A percentile compares a stretch with the other conserved stretches of the same genome.
These are phyloP conservation scores for Mylabris phalerata DNA, from an alignment of 1,140 invertebrate species.

Conservation along the genomic window DNA sequence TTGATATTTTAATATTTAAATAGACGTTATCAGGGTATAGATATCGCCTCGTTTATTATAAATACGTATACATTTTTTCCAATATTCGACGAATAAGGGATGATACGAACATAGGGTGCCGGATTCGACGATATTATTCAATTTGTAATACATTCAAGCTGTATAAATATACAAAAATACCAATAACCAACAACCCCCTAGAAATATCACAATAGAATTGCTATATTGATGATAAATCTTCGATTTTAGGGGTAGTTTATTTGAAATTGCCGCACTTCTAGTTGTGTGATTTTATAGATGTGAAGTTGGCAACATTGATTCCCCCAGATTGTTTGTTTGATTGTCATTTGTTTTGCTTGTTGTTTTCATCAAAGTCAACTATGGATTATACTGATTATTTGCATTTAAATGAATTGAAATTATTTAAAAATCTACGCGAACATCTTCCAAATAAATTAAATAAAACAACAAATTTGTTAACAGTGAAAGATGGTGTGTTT, in stretches of 20 bases:
- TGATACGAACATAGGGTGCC: too few relatives aligned
- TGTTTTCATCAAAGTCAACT: background rate
- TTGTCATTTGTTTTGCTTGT: background rate
- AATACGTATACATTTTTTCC: slow-evolving; percentile 11
- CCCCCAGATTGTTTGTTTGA: background rate
- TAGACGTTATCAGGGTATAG: slow-evolving; percentile 28
- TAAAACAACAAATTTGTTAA: slow-evolving; percentile 56
- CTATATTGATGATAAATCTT: too few relatives aligned
- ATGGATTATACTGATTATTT: slow-evolving; percentile 38
- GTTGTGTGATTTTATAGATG: too few relatives aligned
- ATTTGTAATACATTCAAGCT: slow-evolving; percentile 20
- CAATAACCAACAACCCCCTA: slow-evolving; percentile 17
- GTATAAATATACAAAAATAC: slow-evolving; percentile 26
- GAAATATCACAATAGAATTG: background rate
- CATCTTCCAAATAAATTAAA: slow-evolving; percentile 47
- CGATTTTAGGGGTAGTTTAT: too few relatives aligned
- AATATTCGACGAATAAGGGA: too few relatives aligned
- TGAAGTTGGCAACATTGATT: slow-evolving; percentile 1
- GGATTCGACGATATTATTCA: slow-evolving; percentile 18
- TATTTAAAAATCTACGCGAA: slow-evolving; percentile 52
- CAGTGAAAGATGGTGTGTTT: slow-evolving; percentile 55
- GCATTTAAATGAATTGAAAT: slow-evolving; percentile 48
- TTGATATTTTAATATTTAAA: too few relatives aligned
- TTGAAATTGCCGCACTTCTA: too few relatives aligned
- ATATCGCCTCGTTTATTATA: slow-evolving; percentile 30